phyloP scores from a whole-genome alignment of 2,113 vertebrate genomes.

The Cygnus buccinator region DNA sequence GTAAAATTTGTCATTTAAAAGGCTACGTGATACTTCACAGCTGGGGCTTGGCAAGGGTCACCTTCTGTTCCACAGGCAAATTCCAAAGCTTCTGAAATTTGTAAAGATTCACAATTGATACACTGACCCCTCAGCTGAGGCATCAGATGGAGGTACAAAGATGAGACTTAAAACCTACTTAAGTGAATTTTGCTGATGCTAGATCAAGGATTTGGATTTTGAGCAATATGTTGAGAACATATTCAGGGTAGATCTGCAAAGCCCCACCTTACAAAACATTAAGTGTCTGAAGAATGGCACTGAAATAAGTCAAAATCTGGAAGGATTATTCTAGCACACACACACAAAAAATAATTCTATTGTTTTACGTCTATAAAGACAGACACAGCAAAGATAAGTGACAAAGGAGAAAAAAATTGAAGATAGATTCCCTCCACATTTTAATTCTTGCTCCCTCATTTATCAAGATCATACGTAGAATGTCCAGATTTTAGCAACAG shows the following conservation, averaged over 20 bases:
- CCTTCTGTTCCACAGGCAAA: background rate
- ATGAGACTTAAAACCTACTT: background rate
- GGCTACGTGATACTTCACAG: background rate
- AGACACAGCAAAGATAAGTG: background rate
- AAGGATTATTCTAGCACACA: background rate
- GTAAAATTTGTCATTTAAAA: background rate
- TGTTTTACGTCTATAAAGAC: background rate
- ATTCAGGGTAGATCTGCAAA: background rate
- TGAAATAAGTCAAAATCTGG: background rate
- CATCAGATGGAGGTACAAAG: background rate
- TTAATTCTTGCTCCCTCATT: background rate
- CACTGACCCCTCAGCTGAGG: background rate
- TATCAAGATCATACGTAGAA: background rate
- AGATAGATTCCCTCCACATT: accelerated
- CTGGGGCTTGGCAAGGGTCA: background rate
- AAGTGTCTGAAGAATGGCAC: background rate
- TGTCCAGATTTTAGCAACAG: background rate
- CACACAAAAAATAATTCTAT: background rate
- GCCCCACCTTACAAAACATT: background rate
- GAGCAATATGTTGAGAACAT: background rate
- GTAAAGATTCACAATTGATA: background rate
- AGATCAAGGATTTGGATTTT: background rate
- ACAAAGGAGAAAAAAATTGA: background rate
- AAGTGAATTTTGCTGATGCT: background rate
- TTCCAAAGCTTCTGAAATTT: background rate